Evolutionary conservation across 2,113 vertebrate species (phyloP).

Genomic region (Pluvianellus socialis): DNA sequence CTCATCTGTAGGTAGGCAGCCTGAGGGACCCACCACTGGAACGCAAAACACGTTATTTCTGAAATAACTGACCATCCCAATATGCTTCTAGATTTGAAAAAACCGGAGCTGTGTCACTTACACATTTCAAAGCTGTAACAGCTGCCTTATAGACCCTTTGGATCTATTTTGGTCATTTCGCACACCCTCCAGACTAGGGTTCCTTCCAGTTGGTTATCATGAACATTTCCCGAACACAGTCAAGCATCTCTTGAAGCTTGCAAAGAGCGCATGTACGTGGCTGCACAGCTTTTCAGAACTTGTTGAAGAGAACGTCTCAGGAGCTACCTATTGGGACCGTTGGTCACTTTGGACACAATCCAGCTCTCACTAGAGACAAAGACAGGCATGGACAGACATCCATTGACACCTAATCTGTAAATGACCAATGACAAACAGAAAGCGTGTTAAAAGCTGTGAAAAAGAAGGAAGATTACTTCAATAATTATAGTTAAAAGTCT

Average conservation of each 20-base stretch:
- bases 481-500: neutral
- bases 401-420: neutral
- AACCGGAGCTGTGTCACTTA: neutral
- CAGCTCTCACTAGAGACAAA: neutral
- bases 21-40: neutral
- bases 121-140: neutral
- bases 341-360: neutral
- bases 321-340: neutral
- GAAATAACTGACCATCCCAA: neutral
- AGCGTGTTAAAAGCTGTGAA: neutral
- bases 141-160: neutral
- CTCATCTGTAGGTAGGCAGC: neutral
- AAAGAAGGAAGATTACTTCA: neutral
- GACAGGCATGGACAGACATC: neutral
- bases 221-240: neutral
- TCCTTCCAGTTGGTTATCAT: neutral
- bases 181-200: neutral
- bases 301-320: neutral
- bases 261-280: neutral
- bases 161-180: neutral
- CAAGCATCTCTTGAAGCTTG: neutral
- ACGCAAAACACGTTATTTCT: neutral
- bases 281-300: neutral
- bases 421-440: neutral
- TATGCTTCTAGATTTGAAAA: neutral